Conservation (phyloP, 2,113 vertebrate species). For the Leiothrix lutea region DNA sequence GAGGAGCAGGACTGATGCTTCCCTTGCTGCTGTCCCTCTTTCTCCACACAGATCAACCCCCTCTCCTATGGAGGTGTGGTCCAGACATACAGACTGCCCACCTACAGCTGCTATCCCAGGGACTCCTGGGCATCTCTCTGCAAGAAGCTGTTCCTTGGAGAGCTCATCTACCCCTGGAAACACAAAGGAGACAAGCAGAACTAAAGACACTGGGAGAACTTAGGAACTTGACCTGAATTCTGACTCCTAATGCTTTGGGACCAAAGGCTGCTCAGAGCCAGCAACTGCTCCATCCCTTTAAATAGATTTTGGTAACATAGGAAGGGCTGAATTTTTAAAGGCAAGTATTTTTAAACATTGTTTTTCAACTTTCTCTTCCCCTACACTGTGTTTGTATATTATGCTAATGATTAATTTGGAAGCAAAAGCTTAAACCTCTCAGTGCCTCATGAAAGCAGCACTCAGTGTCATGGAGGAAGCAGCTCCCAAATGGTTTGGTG, state of each 20-base stretch:
- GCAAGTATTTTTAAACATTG: neutral
- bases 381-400: neutral
- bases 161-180: constrained; percentile 96
- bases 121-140: constrained; percentile 90
- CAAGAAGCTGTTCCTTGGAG: constrained; percentile 92
- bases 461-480: neutral
- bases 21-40: neutral
- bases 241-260: neutral
- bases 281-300: neutral
- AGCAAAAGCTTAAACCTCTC: neutral
- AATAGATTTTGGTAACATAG: neutral
- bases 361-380: neutral
- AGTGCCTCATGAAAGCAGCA: neutral
- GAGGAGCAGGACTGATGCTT: neutral
- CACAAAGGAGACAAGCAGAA: constrained; percentile 88
- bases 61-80: constrained; percentile 78
- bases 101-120: constrained; percentile 88
- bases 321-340: neutral
- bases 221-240: neutral
- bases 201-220: constrained; percentile 49
- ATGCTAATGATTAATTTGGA: neutral
- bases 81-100: constrained; percentile 83
- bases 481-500: neutral
- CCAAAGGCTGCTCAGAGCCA: neutral
- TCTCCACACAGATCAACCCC: constrained; percentile 85